Conservation (phyloP, 2,797 vertebrate species). For the Hemitrygon akajei region DNA sequence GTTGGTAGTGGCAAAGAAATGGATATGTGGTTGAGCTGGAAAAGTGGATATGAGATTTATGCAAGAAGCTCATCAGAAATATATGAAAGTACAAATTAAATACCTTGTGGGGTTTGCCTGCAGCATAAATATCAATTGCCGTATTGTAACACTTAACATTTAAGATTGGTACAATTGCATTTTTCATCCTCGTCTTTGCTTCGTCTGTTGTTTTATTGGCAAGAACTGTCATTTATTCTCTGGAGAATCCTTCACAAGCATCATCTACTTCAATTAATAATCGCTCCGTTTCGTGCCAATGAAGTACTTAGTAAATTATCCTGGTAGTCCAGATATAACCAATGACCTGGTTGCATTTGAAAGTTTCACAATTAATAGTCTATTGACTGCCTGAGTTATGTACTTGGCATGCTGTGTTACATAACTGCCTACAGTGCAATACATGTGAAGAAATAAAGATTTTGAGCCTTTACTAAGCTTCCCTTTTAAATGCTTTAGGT, state of each 20-base stretch:
- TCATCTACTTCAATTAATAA: not conserved
- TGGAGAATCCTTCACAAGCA: not conserved
- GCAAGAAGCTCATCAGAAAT: no score
- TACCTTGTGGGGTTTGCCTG: no score
- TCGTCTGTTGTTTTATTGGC: not conserved
- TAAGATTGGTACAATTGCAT: no score
- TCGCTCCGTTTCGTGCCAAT: not conserved
- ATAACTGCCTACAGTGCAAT: not conserved
- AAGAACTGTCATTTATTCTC: not conserved
- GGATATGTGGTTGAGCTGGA: no score
- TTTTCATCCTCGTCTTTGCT: no score
- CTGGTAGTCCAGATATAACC: not conserved
- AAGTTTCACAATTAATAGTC: no score
- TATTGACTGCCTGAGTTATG: not conserved
- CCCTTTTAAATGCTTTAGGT: not conserved
- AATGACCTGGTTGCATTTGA: not conserved
- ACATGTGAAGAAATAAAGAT: not conserved
- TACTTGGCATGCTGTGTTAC: no score
- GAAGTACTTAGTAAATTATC: not conserved
- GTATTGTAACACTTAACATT: no score
- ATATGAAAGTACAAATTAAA: no score
- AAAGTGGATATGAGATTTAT: no score
- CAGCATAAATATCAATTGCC: no score
- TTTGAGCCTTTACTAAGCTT: not conserved
- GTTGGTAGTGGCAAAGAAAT: not conserved